phyloP scores from a whole-genome alignment of 2,888 invertebrate species.

The Neoitamus cyanurus region DNA sequence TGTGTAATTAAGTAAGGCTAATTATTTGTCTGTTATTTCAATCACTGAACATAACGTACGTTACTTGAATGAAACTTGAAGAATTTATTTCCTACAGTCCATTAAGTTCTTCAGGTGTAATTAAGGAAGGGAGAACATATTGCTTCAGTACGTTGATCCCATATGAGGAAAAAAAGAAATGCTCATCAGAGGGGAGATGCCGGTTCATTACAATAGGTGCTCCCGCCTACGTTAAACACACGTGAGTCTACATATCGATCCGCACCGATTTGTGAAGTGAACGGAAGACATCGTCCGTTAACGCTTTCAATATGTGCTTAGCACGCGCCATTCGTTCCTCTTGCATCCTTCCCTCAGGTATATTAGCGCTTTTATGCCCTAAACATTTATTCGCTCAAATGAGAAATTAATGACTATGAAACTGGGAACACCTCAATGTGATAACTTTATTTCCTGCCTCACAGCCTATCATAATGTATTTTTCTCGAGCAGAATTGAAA shows the following conservation, averaged over 20 bases:
- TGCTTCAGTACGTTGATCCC: neutral
- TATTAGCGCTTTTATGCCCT: neutral
- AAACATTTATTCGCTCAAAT: constrained; percentile 2
- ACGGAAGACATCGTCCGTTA: neutral
- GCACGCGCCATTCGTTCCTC: neutral
- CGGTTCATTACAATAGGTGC: neutral
- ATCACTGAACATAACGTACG: no score
- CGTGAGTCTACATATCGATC: neutral
- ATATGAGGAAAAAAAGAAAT: neutral
- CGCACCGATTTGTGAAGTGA: neutral
- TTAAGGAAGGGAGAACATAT: neutral
- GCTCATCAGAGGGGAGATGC: neutral
- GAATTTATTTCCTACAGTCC: no score
- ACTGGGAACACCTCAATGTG: neutral
- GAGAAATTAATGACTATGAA: constrained; percentile 22
- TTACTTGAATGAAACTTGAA: no score
- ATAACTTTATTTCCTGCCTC: neutral
- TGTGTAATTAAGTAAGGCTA: no score
- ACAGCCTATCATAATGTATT: neutral
- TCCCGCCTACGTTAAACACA: neutral
- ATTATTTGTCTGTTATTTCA: no score
- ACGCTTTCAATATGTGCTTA: neutral
- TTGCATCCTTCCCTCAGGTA: neutral
- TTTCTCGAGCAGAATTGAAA: neutral
- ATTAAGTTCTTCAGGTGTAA: neutral